phyloP scores from a whole-genome alignment of 2,797 vertebrate genomes.

The Gastrophryne carolinensis region DNA sequence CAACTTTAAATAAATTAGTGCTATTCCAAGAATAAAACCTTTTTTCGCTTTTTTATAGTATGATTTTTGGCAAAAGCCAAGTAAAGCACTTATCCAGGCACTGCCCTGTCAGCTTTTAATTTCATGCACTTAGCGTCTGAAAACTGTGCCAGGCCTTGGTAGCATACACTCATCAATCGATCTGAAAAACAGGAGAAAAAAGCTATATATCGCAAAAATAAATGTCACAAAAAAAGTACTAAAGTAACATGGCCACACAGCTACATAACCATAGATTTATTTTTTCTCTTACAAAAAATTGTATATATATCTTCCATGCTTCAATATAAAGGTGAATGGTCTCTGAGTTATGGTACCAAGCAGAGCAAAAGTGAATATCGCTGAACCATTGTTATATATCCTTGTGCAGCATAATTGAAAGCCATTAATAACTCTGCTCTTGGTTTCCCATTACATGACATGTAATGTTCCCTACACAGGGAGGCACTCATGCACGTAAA shows the following conservation, averaged over 20 bases:
- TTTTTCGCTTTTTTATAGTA: not conserved
- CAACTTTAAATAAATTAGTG: not conserved
- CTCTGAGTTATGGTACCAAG: slow-evolving; percentile 35
- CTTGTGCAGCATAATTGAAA: slow-evolving; percentile 49
- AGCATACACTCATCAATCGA: not conserved
- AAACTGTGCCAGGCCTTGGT: not conserved
- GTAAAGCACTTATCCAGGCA: not conserved
- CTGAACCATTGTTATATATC: slow-evolving; percentile 47
- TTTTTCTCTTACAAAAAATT: not conserved
- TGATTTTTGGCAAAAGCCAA: not conserved
- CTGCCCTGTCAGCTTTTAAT: not conserved
- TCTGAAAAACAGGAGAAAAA: not conserved
- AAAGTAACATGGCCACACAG: not conserved
- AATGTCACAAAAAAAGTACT: not conserved
- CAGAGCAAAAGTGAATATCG: slow-evolving; percentile 35
- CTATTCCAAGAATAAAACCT: not conserved
- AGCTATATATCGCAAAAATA: not conserved
- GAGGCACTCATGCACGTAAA: slow-evolving; percentile 43
- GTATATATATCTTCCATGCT: not conserved
- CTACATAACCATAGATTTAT: not conserved
- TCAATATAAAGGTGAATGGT: slow-evolving; percentile 23
- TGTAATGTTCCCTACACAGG: slow-evolving; percentile 34
- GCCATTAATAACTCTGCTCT: slow-evolving; percentile 33
- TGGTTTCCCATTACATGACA: slow-evolving; percentile 40
- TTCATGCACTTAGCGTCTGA: not conserved